phyloP scores from a whole-genome alignment of 1,140 invertebrate species.

The Nomia melanderi region DNA sequence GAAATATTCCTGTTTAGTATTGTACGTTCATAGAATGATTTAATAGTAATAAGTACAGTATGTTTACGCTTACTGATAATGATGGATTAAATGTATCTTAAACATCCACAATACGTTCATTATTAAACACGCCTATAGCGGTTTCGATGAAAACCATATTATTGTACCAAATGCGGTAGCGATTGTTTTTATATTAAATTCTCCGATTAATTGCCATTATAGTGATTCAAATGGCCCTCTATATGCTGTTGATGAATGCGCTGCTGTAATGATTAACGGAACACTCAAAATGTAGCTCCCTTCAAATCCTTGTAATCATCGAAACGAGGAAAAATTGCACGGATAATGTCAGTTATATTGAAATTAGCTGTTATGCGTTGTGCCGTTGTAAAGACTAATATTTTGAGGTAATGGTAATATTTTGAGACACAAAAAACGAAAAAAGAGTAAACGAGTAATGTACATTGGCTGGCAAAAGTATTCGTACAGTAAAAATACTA shows the following conservation, averaged over 20 bases:
- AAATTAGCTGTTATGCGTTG: background rate
- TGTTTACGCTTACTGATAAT: background rate
- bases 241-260: slow-evolving; percentile 27
- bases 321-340: slow-evolving; percentile 16
- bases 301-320: slow-evolving; percentile 17
- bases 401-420: background rate
- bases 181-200: slow-evolving; percentile 40
- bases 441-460: background rate
- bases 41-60: background rate
- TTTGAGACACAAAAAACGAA: background rate
- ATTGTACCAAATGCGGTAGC: slow-evolving; percentile 15
- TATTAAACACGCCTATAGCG: slow-evolving; percentile 5
- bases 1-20: too few relatives aligned
- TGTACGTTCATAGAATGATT: too few relatives aligned
- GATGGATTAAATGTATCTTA: slow-evolving; percentile 1
- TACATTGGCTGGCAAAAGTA: too few relatives aligned
- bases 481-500: background rate
- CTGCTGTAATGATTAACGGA: slow-evolving; percentile 35
- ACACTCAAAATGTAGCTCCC: slow-evolving; percentile 26
- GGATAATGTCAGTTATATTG: slow-evolving; percentile 15
- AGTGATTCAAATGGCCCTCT: slow-evolving; percentile 42
- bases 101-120: background rate
- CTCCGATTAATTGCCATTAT: slow-evolving; percentile 30
- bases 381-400: too few relatives aligned
- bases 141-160: slow-evolving; percentile 31